A percentile compares a stretch with the other conserved stretches of the same genome.
Conservation (phyloP, 2,797 vertebrate genomes). For the Antennarius maculatus region DNA sequence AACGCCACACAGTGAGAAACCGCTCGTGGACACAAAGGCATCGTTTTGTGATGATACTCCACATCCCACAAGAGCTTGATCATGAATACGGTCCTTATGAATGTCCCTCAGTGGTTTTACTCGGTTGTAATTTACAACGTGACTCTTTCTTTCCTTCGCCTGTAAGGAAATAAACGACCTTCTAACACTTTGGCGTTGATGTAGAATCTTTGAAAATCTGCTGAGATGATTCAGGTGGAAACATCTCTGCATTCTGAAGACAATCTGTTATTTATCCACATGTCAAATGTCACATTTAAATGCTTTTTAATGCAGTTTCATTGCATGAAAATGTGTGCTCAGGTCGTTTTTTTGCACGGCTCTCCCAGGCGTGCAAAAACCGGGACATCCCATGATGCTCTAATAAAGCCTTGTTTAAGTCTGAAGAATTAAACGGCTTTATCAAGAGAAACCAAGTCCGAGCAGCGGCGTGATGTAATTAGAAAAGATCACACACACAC, state of each 20-base stretch:
- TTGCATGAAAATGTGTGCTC: slow-evolving; percentile 3
- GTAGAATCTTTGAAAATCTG: too few species aligned
- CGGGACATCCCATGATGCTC: neutral
- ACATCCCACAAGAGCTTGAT: slow-evolving; percentile 3
- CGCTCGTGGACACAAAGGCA: slow-evolving; percentile 16
- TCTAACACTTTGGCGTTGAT: too few species aligned
- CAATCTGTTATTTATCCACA: neutral
- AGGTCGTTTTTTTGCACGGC: slow-evolving; percentile 2
- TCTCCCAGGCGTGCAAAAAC: slow-evolving; percentile 34
- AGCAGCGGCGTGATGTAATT: slow-evolving; percentile 6
- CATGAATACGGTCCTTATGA: neutral
- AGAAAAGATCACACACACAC: neutral
- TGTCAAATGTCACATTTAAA: slow-evolving; percentile 41
- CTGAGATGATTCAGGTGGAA: too few species aligned
- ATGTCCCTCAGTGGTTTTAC: too few species aligned
- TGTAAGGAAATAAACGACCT: too few species aligned
- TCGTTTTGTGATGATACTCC: slow-evolving; percentile 13
- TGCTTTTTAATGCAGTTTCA: slow-evolving; percentile 27
- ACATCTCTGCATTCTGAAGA: too few species aligned
- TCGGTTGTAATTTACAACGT: too few species aligned
- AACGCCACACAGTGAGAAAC: slow-evolving; percentile 30
- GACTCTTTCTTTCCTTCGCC: too few species aligned
- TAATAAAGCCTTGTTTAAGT: slow-evolving; percentile 16
- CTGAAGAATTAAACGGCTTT: slow-evolving; percentile 26
- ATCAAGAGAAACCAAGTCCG: neutral